Evolutionary conservation across 1,140 invertebrate species (phyloP).

Genomic region (Neodiprion pinetum): DNA sequence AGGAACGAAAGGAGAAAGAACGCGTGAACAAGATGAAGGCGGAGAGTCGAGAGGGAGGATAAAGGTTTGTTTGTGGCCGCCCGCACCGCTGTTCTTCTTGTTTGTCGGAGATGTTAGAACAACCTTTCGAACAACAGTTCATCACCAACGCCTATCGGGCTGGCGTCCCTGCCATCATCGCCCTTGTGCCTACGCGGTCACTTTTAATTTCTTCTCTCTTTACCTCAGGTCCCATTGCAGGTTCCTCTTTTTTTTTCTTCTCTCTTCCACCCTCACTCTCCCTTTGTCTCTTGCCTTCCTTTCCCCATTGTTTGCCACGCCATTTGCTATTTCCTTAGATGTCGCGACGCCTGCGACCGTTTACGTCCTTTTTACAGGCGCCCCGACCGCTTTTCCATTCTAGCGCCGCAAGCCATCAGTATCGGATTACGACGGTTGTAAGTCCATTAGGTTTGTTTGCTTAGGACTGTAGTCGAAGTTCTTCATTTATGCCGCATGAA

Average conservation of each 20-base stretch:
- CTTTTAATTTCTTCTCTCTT: constrained; percentile 2
- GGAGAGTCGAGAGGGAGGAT: too few relatives aligned
- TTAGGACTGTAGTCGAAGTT: not conserved
- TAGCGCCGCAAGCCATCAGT: not conserved
- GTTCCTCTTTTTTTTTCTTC: too few relatives aligned
- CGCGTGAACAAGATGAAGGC: too few relatives aligned
- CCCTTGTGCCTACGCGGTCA: not conserved
- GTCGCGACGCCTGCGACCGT: too few relatives aligned
- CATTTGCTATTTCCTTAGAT: too few relatives aligned
- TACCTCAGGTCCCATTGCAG: not conserved
- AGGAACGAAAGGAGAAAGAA: too few relatives aligned
- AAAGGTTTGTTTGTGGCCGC: constrained; percentile 40
- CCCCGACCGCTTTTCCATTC: not conserved
- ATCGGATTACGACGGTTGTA: constrained; percentile 4
- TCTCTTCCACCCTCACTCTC: too few relatives aligned
- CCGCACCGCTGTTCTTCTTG: constrained; percentile 29
- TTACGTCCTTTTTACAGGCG: too few relatives aligned
- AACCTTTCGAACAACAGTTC: constrained; percentile 24
- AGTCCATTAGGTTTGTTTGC: constrained; percentile 7
- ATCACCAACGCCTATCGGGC: constrained; percentile 1
- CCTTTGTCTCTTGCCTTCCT: too few relatives aligned
- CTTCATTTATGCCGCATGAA: not conserved
- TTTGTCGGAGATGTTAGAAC: constrained; percentile 52
- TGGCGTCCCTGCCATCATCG: not conserved
- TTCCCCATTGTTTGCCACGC: too few relatives aligned